These are phyloP conservation scores for Mactromeris polynyma DNA, from an alignment of 2,888 invertebrate species.

Conservation along the genomic window DNA sequence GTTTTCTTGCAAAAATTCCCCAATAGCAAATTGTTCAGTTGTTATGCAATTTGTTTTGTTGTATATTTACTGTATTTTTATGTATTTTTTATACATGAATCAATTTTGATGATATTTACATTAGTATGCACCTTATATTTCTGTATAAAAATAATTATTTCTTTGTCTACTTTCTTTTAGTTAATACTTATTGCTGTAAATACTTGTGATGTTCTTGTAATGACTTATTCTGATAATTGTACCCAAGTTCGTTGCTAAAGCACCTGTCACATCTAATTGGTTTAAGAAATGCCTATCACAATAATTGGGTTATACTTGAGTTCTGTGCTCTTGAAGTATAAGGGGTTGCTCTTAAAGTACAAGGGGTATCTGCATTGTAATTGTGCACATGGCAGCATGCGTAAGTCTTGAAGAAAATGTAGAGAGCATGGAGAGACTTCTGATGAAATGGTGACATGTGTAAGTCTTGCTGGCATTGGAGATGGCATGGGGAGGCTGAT, in stretches of 20 bases:
- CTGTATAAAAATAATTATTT: background rate
- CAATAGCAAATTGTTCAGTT: background rate
- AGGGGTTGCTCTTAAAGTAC: background rate
- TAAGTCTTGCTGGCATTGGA: no score
- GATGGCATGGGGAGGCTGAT: no score
- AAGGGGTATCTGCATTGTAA: no score
- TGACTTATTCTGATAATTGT: background rate
- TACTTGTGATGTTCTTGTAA: background rate
- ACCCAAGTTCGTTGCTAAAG: background rate
- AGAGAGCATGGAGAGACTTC: no score
- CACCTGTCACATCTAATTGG: constrained; percentile 2
- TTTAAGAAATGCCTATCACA: background rate
- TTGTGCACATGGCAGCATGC: no score
- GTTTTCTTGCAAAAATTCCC: background rate
- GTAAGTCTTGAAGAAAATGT: no score
- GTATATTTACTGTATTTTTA: background rate
- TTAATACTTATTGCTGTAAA: background rate
- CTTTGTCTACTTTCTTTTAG: background rate
- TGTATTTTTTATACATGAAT: background rate
- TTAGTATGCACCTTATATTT: background rate
- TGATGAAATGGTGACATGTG: no score
- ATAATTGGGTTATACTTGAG: background rate
- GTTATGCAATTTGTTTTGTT: background rate
- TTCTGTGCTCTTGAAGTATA: background rate
- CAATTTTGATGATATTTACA: background rate